These are phyloP conservation scores for Agriotes lineatus DNA, from an alignment of 2,888 invertebrate species.

Conservation along the genomic window DNA sequence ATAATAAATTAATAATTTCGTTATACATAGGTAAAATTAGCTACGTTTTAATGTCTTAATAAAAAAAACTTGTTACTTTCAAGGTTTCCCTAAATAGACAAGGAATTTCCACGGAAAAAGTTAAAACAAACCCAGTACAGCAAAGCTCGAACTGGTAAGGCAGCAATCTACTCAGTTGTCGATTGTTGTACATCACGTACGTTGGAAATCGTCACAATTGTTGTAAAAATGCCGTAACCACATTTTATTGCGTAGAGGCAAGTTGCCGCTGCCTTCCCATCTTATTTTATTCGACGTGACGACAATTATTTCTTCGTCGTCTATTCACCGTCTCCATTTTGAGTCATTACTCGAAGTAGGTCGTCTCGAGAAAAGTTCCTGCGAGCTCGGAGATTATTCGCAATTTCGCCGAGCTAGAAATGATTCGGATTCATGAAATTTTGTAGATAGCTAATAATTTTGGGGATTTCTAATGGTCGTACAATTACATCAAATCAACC, in stretches of 20 bases:
- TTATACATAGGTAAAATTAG: no score
- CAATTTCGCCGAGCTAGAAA: not conserved
- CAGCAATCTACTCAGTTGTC: not conserved
- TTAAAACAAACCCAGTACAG: no score
- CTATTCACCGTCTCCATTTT: not conserved
- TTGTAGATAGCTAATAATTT: not conserved
- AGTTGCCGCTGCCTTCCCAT: not conserved
- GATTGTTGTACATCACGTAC: not conserved
- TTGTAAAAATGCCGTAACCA: constrained; percentile 2
- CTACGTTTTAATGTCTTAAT: no score
- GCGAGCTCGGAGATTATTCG: not conserved
- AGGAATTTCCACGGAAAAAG: no score
- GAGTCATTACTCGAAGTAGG: constrained; percentile 3
- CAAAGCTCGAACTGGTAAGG: no score
- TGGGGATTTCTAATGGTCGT: constrained; percentile 1
- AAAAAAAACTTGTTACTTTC: no score
- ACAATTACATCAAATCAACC: constrained; percentile 18
- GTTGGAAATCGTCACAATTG: not conserved
- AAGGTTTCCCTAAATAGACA: no score
- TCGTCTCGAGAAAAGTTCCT: not conserved
- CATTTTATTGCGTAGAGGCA: constrained; percentile 3
- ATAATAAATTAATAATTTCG: no score
- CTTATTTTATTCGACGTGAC: not conserved
- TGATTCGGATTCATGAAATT: not conserved
- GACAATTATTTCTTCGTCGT: not conserved